Evolutionary conservation across 1,140 invertebrate species (phyloP).

Genomic region (Acromyrmex echinatior): DNA sequence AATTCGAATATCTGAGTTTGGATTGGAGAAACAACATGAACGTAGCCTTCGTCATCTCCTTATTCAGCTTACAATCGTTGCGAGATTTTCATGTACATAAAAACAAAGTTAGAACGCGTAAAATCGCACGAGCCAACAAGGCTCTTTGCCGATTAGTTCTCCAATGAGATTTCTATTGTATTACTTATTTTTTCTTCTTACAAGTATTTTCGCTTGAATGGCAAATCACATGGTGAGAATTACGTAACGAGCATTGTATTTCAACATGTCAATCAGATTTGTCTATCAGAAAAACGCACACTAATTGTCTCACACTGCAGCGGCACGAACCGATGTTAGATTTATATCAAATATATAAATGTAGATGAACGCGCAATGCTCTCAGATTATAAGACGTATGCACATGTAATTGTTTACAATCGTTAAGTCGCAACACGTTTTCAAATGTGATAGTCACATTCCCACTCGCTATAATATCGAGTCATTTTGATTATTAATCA

Average conservation of each 20-base stretch:
- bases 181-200: background rate
- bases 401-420: constrained; percentile 6
- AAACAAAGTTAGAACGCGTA: background rate
- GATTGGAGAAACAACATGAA: background rate
- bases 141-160: background rate
- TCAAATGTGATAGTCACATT: constrained; percentile 7
- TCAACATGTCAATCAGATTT: background rate
- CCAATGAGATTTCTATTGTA: background rate
- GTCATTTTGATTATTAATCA: constrained; percentile 2
- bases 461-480: background rate
- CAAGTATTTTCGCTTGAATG: constrained; percentile 7
- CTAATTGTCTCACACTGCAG: background rate
- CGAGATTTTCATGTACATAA: constrained; percentile 24
- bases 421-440: constrained; percentile 23
- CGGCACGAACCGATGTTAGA: constrained; percentile 65
- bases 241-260: background rate
- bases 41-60: background rate
- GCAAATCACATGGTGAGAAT: background rate
- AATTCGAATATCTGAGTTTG: background rate
- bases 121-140: background rate
- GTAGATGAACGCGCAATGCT: constrained; percentile 52
- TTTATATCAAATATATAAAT: constrained; percentile 62
- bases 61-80: background rate
- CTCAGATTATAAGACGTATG: constrained; percentile 8
- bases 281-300: background rate